A percentile compares a stretch with the other conserved stretches of the same genome.
These are phyloP conservation scores for Troides oblongomaculatus DNA, from an alignment of 2,888 invertebrate species.

Conservation along the genomic window DNA sequence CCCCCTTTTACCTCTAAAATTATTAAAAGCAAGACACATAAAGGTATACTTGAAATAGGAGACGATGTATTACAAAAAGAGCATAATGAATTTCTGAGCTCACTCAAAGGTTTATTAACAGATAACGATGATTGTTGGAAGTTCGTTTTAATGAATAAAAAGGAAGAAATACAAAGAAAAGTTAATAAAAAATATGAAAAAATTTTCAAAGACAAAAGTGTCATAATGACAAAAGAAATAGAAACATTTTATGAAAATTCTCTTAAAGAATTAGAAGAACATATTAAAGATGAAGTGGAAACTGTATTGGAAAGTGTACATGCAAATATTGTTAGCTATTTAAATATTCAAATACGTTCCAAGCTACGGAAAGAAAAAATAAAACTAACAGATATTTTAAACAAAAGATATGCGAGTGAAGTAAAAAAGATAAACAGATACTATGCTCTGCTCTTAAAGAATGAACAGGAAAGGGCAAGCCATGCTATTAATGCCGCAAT, in stretches of 20 bases:
- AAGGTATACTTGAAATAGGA: constrained; percentile 66
- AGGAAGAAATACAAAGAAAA: constrained; percentile 46
- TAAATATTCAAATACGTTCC: constrained; percentile 56
- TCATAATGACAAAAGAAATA: constrained; percentile 57
- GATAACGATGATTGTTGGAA: constrained; percentile 65
- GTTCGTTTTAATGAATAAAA: constrained; percentile 55
- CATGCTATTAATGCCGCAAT: constrained; percentile 51
- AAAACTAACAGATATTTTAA: constrained; percentile 46
- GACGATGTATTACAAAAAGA: constrained; percentile 53
- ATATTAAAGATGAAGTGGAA: constrained; percentile 55
- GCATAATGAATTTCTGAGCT: constrained; percentile 45
- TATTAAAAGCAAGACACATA: constrained; percentile 63
- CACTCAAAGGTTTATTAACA: constrained; percentile 44
- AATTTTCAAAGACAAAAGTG: constrained; percentile 56
- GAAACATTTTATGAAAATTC: constrained; percentile 57
- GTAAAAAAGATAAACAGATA: constrained; percentile 57
- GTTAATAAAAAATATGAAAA: constrained; percentile 51
- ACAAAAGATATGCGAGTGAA: constrained; percentile 51
- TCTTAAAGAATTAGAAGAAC: constrained; percentile 60
- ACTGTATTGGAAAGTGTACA: constrained; percentile 46
- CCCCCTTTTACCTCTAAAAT: constrained; percentile 74
- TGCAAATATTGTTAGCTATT: constrained; percentile 52
- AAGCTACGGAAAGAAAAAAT: constrained; percentile 54
- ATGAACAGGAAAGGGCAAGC: constrained; percentile 53
- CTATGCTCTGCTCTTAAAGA: constrained; percentile 58